A percentile compares a stretch with the other conserved stretches of the same genome.
These are phyloP conservation scores for Helicorthomorpha holstii DNA, from an alignment of 1,140 invertebrate genomes.

Conservation along the genomic window DNA sequence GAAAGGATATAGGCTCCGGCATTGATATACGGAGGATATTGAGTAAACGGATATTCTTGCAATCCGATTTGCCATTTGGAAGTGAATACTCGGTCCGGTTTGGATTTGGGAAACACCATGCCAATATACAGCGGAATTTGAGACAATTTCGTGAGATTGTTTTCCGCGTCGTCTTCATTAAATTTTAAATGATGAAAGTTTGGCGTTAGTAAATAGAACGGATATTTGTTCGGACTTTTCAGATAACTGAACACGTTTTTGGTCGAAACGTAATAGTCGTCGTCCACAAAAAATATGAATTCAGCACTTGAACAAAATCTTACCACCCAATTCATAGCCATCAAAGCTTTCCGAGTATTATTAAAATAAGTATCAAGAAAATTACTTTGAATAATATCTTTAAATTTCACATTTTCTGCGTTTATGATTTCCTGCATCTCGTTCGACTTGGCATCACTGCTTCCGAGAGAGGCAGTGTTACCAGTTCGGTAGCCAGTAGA, in stretches of 20 bases:
- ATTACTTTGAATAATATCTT: slow-evolving; percentile 65
- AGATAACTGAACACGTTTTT: slow-evolving; percentile 66
- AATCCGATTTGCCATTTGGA: slow-evolving; percentile 75
- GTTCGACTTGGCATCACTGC: slow-evolving; percentile 21
- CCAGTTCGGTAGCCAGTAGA: too few relatives aligned
- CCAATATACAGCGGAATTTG: slow-evolving; percentile 25
- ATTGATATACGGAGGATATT: slow-evolving; percentile 77
- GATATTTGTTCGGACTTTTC: slow-evolving; percentile 49
- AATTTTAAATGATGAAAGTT: not conserved
- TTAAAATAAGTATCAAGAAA: slow-evolving; percentile 75
- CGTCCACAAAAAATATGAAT: slow-evolving; percentile 77
- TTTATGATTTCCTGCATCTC: slow-evolving; percentile 25
- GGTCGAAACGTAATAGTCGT: slow-evolving; percentile 80
- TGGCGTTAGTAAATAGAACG: slow-evolving; percentile 24
- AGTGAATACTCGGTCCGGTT: slow-evolving; percentile 50
- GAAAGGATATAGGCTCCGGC: slow-evolving; percentile 74
- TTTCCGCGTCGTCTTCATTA: not conserved
- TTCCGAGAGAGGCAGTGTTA: too few relatives aligned
- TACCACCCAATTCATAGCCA: slow-evolving; percentile 63
- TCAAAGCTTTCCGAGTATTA: slow-evolving; percentile 87
- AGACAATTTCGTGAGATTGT: not conserved
- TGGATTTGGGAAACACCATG: slow-evolving; percentile 52
- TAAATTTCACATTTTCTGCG: slow-evolving; percentile 42
- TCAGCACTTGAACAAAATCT: slow-evolving; percentile 52
- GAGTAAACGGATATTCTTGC: slow-evolving; percentile 67